These are phyloP conservation scores for Dipodomys ordii DNA, from an alignment of 2,113 vertebrate genomes.

Conservation along the genomic window DNA sequence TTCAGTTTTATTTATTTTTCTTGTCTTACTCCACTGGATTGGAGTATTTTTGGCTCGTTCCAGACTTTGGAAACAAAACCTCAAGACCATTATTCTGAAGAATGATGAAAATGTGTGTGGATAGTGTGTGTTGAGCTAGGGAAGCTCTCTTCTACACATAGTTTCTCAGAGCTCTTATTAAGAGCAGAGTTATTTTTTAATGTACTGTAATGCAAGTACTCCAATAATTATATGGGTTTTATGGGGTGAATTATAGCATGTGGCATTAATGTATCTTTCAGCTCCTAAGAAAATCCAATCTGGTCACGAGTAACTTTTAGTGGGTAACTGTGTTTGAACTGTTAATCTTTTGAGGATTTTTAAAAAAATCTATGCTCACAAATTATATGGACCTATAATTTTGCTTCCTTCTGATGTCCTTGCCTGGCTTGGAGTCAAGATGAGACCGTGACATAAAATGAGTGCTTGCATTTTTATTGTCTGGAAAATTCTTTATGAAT, in stretches of 20 bases:
- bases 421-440: slow-evolving; percentile 44
- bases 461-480: slow-evolving; percentile 50
- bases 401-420: neutral
- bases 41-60: neutral
- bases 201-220: neutral
- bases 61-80: neutral
- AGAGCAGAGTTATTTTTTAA: neutral
- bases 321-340: neutral
- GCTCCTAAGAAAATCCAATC: neutral
- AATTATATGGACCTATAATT: slow-evolving; percentile 24
- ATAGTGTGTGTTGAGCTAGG: rapidly evolving
- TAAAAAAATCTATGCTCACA: slow-evolving; percentile 1
- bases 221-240: neutral
- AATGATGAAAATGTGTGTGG: rapidly evolving
- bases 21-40: neutral
- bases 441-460: slow-evolving; percentile 34
- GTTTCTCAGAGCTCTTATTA: neutral
- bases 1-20: neutral
- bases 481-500: slow-evolving; percentile 54
- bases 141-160: rapidly evolving
- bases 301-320: neutral
- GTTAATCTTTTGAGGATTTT: slow-evolving; percentile 50
- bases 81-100: neutral
- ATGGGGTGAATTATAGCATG: neutral
- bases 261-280: neutral